Percentiles rank a stretch among this genome's conserved stretches.
These are phyloP conservation scores for Lagodon rhomboides DNA, from an alignment of 2,797 vertebrate species.

Conservation along the genomic window DNA sequence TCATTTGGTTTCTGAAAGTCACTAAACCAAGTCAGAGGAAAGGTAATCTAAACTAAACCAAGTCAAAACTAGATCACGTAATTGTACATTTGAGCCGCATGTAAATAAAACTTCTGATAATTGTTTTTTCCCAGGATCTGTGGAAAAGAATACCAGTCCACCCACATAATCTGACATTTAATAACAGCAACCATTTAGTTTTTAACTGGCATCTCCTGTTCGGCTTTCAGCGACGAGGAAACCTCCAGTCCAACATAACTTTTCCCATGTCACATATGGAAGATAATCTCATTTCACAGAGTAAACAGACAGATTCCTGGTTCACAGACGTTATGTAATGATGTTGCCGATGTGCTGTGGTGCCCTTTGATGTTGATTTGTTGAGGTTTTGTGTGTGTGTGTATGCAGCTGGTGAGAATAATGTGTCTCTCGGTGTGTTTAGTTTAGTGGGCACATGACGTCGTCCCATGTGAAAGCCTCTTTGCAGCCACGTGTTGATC, in stretches of 20 bases:
- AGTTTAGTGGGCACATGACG: slow-evolving; percentile 63
- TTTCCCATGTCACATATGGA: slow-evolving; percentile 27
- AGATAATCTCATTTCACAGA: slow-evolving; percentile 52
- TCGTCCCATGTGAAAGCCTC: slow-evolving; percentile 60
- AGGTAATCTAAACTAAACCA: neutral
- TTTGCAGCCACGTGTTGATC: slow-evolving; percentile 59
- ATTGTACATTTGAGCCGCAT: too few species aligned
- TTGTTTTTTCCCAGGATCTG: too few species aligned
- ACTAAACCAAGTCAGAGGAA: neutral
- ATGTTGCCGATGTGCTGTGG: slow-evolving; percentile 23
- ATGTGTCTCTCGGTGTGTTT: slow-evolving; percentile 41
- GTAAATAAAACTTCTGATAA: neutral
- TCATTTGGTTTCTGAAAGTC: neutral
- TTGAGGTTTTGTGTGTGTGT: slow-evolving; percentile 30
- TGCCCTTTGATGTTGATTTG: slow-evolving; percentile 55
- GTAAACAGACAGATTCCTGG: slow-evolving; percentile 54
- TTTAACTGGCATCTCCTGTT: neutral
- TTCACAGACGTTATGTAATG: slow-evolving; percentile 48
- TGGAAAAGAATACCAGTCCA: neutral
- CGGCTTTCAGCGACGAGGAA: neutral
- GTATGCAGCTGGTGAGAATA: slow-evolving; percentile 27
- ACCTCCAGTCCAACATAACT: slow-evolving; percentile 1
- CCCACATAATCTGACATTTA: neutral
- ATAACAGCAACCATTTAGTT: neutral
- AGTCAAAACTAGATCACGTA: too few species aligned